Base-by-base conservation (phyloP, 2,113 vertebrate genomes). In the Boleophthalmus pectinirostris region DNA sequence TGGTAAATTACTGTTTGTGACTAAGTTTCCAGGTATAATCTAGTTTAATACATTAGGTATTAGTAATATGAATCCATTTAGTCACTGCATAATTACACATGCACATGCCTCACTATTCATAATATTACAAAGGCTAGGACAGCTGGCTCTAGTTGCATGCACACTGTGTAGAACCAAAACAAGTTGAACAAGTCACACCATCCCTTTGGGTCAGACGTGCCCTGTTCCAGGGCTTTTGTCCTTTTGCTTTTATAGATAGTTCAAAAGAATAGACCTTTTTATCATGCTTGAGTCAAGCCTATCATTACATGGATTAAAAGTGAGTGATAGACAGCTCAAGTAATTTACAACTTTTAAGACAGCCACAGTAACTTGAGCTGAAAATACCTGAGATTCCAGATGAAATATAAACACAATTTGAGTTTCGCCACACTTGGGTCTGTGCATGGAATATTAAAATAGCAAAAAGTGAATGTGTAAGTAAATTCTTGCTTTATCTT, bases 161-260 rank as follows among this genome's bases (percentile, higher is more conserved):
- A 70, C 51, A 57, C 11, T 29, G 49, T 54, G 12, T 63, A 43
- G 33, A 66, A 10, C 61, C 47, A 54, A 72, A 91, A 91, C 89
- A 75, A 77, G 90, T 87, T 51, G 12, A 82, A 90, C 87, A 5
- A 67, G 88, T 88, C 82, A 77, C 14, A 16, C 58, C 49, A 66
- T 79, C 57, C 43, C 68, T 63, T 75, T 72, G 72, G 66, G 67
- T 82, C 54, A 66, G 68, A 73, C 68, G 74, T 72, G 58, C 35
- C 23, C 35, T 54, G 46, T 67, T 66, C 69, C 21, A 43, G 21
- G 20, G 12, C 67, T 68, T 84, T 85, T 80, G 69, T 84, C 54
- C n/a, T 56, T 64, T 75, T 82, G 58, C 60, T 29, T 85, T 71
- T 71, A 23, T 69, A 72, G 65, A 11, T 24, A 45, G 56, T 49